A percentile compares a stretch with the other conserved stretches of the same genome.
Conservation (phyloP, 1,140 invertebrate species). For the Apis laboriosa region DNA sequence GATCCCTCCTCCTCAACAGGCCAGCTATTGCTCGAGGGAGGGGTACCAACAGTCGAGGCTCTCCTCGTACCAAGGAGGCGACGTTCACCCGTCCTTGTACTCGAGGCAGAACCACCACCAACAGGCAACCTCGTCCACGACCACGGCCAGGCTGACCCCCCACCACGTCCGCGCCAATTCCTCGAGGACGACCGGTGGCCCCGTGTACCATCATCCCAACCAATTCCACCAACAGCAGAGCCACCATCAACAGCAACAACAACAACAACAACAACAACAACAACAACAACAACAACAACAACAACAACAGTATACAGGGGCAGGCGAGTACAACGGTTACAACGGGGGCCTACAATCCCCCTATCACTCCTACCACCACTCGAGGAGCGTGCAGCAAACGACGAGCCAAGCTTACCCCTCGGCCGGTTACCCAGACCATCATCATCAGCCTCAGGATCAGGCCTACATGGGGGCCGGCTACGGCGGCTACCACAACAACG, state of each 20-base stretch:
- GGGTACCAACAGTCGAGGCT: slow-evolving; percentile 72
- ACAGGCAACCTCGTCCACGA: too few species aligned
- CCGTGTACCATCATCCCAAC: slow-evolving; percentile 69
- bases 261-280: too few species aligned
- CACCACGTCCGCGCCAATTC: slow-evolving; percentile 64
- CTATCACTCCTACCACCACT: slow-evolving; percentile 74
- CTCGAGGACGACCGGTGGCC: slow-evolving; percentile 37
- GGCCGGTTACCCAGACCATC: too few species aligned
- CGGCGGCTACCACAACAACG: slow-evolving; percentile 68
- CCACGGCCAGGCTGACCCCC: not conserved
- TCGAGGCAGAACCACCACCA: slow-evolving; percentile 75
- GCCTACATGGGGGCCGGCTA: slow-evolving; percentile 67
- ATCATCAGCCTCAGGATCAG: slow-evolving; percentile 71
- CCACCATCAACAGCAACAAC: slow-evolving; percentile 28
- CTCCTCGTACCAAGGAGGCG: slow-evolving; percentile 61
- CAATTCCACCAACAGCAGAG: slow-evolving; percentile 75
- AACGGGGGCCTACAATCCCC: slow-evolving; percentile 58
- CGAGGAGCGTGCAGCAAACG: slow-evolving; percentile 67
- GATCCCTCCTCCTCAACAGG: slow-evolving; percentile 66
- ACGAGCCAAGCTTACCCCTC: slow-evolving; percentile 70
- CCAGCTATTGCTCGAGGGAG: slow-evolving; percentile 73
- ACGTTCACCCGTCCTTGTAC: slow-evolving; percentile 81
- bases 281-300: too few species aligned
- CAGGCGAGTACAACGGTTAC: slow-evolving; percentile 78
- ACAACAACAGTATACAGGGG: not conserved